phyloP scores from a whole-genome alignment of 2,113 vertebrate genomes.

The Atractosteus spatula region DNA sequence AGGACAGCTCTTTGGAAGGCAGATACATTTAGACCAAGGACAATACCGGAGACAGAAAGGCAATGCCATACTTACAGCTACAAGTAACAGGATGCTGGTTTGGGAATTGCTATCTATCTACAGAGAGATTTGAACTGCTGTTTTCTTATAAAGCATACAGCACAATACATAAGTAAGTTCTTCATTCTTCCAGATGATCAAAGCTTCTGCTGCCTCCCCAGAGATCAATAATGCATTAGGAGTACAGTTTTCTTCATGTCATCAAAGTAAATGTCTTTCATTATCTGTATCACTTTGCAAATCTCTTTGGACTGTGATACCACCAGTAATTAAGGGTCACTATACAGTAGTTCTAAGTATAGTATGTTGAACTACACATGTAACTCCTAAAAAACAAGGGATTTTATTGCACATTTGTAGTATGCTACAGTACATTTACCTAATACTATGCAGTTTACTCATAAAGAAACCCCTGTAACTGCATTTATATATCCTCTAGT shows the following conservation, averaged over 20 bases:
- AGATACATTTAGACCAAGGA: no score
- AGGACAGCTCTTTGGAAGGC: no score
- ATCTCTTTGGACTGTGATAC: conserved; percentile 8
- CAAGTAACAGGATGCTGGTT: no score
- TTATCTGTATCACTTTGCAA: not conserved
- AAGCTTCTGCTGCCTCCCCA: conserved; percentile 6
- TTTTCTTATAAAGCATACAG: not conserved
- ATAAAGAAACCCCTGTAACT: no score
- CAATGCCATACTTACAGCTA: no score
- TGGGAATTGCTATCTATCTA: no score
- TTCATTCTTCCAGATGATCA: conserved; percentile 9
- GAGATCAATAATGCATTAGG: conserved; percentile 14
- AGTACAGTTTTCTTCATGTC: conserved; percentile 6
- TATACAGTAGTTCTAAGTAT: not conserved
- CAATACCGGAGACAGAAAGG: no score
- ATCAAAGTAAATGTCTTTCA: conserved; percentile 16
- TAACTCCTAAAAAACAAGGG: not conserved
- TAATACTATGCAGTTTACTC: no score
- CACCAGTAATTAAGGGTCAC: not conserved
- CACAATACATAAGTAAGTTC: not conserved
- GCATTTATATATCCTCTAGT: no score
- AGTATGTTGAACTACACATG: not conserved
- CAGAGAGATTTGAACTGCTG: not conserved
- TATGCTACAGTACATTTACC: not conserved
- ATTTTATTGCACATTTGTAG: not conserved